Evolutionary conservation across 2,888 invertebrate species (phyloP), one percentile per base, ranked within the genome.

Genomic region (Allacma fusca): DNA sequence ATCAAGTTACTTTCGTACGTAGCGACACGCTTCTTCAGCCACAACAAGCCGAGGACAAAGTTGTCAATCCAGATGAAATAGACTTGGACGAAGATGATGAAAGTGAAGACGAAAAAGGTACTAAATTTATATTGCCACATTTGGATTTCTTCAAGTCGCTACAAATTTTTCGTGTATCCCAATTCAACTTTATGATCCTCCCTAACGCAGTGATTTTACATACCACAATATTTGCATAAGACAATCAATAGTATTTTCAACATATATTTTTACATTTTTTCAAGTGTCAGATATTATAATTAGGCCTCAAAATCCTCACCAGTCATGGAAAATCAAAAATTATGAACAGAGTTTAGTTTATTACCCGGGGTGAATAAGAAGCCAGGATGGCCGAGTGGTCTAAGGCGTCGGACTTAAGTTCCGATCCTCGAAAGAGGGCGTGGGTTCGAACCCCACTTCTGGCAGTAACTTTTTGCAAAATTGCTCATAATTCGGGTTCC

Each of bases 21-120:
- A 95, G 95, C 64, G 93, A 93, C 87, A 94, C 94, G 13, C 94
- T 94, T 86, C 93, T 82, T 23, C 82, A 82, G 34, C 82, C 83
- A 2, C 91, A 91, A 23, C 91, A 91, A 5, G 90, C 90, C 69
- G 90, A 88, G 0, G 88, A 87, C 0, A 88, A 87, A 4, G 88
- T 89, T 64, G 84, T 83, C 19, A 85, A 85, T 68, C 90, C 90
- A 68, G 90, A 88, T 68, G 90, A 89, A 64, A 89, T 89, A 24
- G 89, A 90, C 9, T 88, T 88, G 85, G 85, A 86, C 67, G 86
- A 85, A 26, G 85, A 84, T 43, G 86, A 85, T 7, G 90, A 84
- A 57, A 85, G 84, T 21, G 85, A 83, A 74, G 87, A 87, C 78
- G 88, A 86, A 73, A 86, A 87, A 83, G 88, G 89, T 86, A 84